Percentiles rank a stretch among this genome's conserved stretches.
phyloP scores from a whole-genome alignment of 2,888 invertebrate genomes.

The Drosophila anomalata region DNA sequence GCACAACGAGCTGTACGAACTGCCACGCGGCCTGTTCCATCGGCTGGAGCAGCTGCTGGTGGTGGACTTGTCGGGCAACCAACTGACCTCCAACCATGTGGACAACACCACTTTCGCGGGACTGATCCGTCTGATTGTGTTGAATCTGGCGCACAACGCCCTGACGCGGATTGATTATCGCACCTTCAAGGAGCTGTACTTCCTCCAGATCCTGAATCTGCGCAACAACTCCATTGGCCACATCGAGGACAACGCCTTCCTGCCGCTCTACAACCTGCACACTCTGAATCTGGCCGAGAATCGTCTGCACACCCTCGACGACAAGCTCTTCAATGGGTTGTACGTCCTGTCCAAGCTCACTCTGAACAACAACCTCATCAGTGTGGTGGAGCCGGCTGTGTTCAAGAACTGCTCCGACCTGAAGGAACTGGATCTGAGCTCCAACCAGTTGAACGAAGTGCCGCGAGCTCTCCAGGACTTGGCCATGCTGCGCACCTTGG shows the following conservation, averaged over 20 bases:
- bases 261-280: constrained; percentile 94
- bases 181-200: constrained; percentile 94
- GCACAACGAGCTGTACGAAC: constrained; percentile 92
- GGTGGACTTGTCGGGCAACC: constrained; percentile 93
- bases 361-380: constrained; percentile 92
- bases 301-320: constrained; percentile 91
- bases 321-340: constrained; percentile 92
- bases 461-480: constrained; percentile 93
- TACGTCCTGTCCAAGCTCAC: constrained; percentile 93
- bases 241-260: constrained; percentile 94
- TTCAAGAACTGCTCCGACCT: constrained; percentile 95
- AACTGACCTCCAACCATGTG: constrained; percentile 92
- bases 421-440: constrained; percentile 94
- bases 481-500: constrained; percentile 92
- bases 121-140: constrained; percentile 91
- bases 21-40: constrained; percentile 93
- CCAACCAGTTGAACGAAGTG: constrained; percentile 92
- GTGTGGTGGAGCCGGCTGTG: constrained; percentile 90
- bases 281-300: constrained; percentile 95
- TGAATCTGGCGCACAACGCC: constrained; percentile 93
- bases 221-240: constrained; percentile 95
- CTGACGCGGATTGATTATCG: constrained; percentile 92
- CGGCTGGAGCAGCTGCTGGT: constrained; percentile 93
- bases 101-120: constrained; percentile 95
- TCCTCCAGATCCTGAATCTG: constrained; percentile 93